These are phyloP conservation scores for Megaceryle torquata DNA, from an alignment of 2,113 vertebrate species.

Conservation along the genomic window DNA sequence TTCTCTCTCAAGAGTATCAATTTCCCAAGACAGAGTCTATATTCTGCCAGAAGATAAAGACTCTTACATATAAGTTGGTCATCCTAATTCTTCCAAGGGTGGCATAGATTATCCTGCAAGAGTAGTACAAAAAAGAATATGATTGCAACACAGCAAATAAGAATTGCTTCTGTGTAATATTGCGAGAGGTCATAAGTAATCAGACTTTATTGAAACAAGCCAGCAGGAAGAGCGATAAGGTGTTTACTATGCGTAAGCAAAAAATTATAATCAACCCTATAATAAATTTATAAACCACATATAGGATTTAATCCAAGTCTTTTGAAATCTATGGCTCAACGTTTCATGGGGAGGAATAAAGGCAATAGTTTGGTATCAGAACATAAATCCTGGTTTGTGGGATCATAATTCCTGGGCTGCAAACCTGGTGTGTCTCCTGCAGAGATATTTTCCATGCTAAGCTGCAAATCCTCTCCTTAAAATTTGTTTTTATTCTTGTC, in stretches of 20 bases:
- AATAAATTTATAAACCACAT: not conserved
- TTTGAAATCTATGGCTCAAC: not conserved
- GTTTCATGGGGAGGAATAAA: not conserved
- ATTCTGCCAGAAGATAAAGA: not conserved
- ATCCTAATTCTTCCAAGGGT: not conserved
- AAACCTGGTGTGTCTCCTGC: accelerated
- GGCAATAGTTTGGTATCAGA: not conserved
- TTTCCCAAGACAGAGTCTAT: not conserved
- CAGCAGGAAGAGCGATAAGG: not conserved
- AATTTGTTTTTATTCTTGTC: not conserved
- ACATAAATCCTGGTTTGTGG: not conserved
- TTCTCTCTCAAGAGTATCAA: not conserved
- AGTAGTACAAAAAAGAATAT: not conserved
- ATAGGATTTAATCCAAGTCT: not conserved
- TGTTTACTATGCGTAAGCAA: not conserved
- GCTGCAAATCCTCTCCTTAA: not conserved
- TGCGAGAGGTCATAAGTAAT: not conserved
- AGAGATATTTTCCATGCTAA: accelerated
- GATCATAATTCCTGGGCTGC: not conserved
- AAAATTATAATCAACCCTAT: not conserved
- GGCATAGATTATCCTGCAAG: not conserved
- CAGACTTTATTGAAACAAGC: not conserved
- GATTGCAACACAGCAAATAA: not conserved
- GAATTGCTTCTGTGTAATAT: not conserved
- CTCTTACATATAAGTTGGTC: not conserved